Percentiles rank a stretch among this genome's conserved stretches.
Evolutionary conservation across 2,797 vertebrate species (phyloP).

Genomic region (Tapirus indicus): DNA sequence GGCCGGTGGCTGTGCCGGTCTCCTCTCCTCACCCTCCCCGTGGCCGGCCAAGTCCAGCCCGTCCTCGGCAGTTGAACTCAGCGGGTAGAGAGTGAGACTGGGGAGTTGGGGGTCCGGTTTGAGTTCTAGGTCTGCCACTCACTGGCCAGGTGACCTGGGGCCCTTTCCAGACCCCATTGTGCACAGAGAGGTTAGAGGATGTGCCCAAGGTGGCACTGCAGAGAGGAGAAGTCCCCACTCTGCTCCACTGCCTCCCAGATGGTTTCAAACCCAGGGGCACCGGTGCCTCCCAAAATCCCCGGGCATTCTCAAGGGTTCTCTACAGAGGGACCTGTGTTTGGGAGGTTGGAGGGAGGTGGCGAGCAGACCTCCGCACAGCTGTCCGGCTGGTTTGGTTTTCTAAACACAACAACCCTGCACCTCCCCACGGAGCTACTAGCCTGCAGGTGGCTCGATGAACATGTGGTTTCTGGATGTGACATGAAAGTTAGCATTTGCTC

Average conservation of each 20-base stretch:
- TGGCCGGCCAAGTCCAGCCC: background rate
- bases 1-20: rapidly evolving
- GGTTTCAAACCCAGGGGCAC: background rate
- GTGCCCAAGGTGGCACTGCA: rapidly evolving
- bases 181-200: background rate
- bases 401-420: background rate
- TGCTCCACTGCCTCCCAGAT: rapidly evolving
- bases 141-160: background rate
- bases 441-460: conserved; percentile 2
- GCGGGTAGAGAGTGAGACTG: background rate
- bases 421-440: background rate
- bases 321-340: rapidly evolving
- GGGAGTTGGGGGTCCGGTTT: rapidly evolving
- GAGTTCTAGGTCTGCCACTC: background rate
- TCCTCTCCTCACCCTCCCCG: rapidly evolving
- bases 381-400: background rate
- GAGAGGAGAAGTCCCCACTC: rapidly evolving
- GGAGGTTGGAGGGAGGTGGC: background rate
- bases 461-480: conserved; percentile 59
- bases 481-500: conserved; percentile 3
- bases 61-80: background rate
- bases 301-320: background rate
- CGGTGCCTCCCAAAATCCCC: rapidly evolving
- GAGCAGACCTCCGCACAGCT: rapidly evolving
- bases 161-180: rapidly evolving